A percentile compares a stretch with the other conserved stretches of the same genome.
Conservation (phyloP, 2,797 vertebrate species). For the Melanotaenia trifasciata region DNA sequence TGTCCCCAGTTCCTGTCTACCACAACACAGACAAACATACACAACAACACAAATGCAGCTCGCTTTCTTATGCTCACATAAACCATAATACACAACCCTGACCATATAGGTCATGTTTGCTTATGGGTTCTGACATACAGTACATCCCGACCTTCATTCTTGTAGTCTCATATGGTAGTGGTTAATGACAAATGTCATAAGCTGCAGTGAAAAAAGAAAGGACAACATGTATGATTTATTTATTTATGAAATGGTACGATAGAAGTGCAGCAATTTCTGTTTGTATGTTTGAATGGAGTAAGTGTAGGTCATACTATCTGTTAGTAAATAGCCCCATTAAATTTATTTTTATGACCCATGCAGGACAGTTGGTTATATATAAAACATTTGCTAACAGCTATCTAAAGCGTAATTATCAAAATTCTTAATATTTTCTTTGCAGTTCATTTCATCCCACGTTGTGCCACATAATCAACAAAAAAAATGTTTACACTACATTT, state of each 20-base stretch:
- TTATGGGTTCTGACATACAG: constrained; percentile 37
- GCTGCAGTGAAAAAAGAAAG: background rate
- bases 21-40: constrained; percentile 8
- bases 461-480: background rate
- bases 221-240: background rate
- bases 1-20: constrained; percentile 37
- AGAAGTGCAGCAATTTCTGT: background rate
- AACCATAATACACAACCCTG: constrained; percentile 39
- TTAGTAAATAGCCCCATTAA: background rate
- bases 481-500: background rate
- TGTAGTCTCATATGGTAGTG: background rate
- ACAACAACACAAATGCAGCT: constrained; percentile 19
- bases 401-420: background rate
- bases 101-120: constrained; percentile 17
- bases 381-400: background rate
- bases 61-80: constrained; percentile 18
- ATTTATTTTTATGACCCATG: background rate
- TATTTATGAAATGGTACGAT: background rate
- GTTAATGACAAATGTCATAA: background rate
- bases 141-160: constrained; percentile 21
- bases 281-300: too few species aligned
- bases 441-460: background rate
- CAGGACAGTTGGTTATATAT: background rate
- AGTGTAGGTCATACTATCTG: background rate
- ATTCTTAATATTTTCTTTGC: background rate